Percentiles rank a stretch among this genome's conserved stretches.
phyloP scores from a whole-genome alignment of 2,113 vertebrate species.

The Xerus inauris region DNA sequence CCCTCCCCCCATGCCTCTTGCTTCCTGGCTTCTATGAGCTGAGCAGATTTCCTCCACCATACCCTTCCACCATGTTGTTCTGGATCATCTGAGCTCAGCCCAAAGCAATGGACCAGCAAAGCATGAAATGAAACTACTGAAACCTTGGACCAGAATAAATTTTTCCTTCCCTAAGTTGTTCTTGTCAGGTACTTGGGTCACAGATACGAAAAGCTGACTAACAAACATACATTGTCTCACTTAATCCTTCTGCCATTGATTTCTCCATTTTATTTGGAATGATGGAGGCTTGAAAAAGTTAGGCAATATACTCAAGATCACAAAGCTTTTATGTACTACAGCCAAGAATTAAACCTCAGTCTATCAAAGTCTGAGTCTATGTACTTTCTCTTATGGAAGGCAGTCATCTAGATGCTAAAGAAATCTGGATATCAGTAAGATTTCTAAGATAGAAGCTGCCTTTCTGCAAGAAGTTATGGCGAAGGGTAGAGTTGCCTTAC shows the following conservation, averaged over 20 bases:
- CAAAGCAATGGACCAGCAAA: background rate
- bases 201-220: background rate
- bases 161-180: background rate
- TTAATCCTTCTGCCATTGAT: background rate
- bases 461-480: background rate
- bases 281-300: background rate
- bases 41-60: background rate
- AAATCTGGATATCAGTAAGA: background rate
- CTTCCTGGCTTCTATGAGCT: background rate
- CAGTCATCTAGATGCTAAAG: background rate
- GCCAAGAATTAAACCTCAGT: background rate
- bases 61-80: background rate
- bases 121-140: background rate
- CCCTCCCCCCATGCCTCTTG: too few species aligned
- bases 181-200: background rate
- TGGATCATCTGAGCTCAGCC: background rate
- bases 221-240: background rate
- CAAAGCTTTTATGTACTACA: background rate
- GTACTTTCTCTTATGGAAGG: background rate
- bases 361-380: background rate
- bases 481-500: background rate
- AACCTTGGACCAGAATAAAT: background rate
- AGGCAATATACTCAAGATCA: background rate
- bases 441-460: background rate
- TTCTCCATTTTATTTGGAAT: background rate